phyloP scores from a whole-genome alignment of 2,797 vertebrate species.

The Myotis myotis region DNA sequence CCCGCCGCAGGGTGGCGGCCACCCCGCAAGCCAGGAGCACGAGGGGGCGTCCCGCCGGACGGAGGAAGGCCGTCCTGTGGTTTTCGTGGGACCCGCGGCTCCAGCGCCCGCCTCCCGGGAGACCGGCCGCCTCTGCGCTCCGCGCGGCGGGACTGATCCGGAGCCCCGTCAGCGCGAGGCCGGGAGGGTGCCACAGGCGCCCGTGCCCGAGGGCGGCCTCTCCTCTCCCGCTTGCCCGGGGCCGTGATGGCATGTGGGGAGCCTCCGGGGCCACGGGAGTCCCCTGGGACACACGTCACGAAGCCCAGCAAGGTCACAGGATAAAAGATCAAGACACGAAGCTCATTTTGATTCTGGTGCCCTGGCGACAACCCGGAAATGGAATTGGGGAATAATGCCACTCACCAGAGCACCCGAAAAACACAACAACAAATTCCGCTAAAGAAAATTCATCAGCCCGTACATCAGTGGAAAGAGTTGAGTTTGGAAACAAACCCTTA shows the following conservation, averaged over 20 bases:
- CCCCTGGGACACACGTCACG: accelerated
- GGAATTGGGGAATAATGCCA: neutral
- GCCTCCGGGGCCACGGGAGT: neutral
- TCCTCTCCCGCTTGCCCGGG: neutral
- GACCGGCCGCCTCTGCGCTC: neutral
- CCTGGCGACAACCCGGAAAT: neutral
- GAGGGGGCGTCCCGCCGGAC: neutral
- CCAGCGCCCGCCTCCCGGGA: accelerated
- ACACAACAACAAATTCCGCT: neutral
- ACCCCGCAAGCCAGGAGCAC: neutral
- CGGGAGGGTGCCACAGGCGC: too few relatives aligned
- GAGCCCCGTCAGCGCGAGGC: too few relatives aligned
- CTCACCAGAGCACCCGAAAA: neutral
- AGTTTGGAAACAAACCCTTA: neutral
- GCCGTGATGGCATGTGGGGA: too few relatives aligned
- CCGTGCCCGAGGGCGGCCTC: too few relatives aligned
- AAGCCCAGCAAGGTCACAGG: neutral
- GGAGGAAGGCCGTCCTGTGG: neutral
- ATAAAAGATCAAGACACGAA: neutral
- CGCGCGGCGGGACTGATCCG: too few relatives aligned
- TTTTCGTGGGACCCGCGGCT: neutral
- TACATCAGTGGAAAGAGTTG: accelerated
- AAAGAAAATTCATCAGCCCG: neutral
- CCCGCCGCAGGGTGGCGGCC: neutral
- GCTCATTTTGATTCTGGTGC: neutral